Evolutionary conservation across 2,888 invertebrate genomes (phyloP).

Genomic region (Cyaniris semiargus): DNA sequence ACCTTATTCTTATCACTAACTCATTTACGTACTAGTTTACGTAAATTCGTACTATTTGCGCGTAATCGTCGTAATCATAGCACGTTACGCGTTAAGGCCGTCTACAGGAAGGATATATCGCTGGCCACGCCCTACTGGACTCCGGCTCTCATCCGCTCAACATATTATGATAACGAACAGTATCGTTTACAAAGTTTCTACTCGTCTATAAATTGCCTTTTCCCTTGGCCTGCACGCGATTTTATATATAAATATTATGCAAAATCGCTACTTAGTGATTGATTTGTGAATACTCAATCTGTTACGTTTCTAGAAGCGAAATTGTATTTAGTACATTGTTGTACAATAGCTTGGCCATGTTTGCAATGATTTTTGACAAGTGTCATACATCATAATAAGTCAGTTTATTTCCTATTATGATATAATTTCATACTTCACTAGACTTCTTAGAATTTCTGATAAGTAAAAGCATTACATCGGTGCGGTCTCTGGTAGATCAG

Average conservation of each 20-base stretch:
- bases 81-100: conserved; percentile 15
- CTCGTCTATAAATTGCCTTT: conserved; percentile 11
- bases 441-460: no score
- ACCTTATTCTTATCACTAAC: neutral
- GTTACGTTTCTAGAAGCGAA: neutral
- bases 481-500: no score
- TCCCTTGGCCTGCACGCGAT: conserved; percentile 19
- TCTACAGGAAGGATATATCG: conserved; percentile 29
- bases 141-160: conserved; percentile 27
- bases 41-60: neutral
- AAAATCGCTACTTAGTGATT: neutral
- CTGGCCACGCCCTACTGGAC: conserved; percentile 19
- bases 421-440: no score
- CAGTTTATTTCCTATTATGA: no score
- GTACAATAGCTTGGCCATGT: no score
- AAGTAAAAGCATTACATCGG: no score
- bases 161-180: conserved; percentile 28
- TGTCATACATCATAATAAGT: no score
- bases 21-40: neutral
- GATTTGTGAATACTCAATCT: neutral
- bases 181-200: conserved; percentile 30
- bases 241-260: conserved; percentile 4
- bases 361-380: no score
- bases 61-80: neutral
- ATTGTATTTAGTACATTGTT: no score